Evolutionary conservation across 2,113 vertebrate genomes (phyloP).

Genomic region (Lycocorax pyrrhopterus): DNA sequence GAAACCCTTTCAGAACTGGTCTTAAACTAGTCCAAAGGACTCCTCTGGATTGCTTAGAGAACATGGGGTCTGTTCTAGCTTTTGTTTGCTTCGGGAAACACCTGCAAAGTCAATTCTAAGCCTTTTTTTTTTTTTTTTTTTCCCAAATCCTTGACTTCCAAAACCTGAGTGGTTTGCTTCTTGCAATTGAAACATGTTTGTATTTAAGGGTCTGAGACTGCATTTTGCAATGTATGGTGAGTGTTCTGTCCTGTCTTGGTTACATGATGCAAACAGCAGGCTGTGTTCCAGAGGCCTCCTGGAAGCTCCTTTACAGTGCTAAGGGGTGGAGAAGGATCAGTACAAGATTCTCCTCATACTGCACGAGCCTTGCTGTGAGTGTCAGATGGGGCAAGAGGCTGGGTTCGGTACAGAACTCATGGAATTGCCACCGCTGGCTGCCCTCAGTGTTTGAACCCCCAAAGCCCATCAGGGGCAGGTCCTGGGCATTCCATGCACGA

Average conservation of each 20-base stretch:
- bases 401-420: background rate
- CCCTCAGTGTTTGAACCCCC: background rate
- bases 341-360: rapidly evolving
- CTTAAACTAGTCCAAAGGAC: background rate
- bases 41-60: background rate
- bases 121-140: background rate
- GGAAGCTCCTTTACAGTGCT: background rate
- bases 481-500: rapidly evolving
- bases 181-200: background rate
- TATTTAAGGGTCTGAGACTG: background rate
- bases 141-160: background rate
- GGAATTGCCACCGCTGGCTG: background rate
- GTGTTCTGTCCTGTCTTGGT: background rate
- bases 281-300: background rate
- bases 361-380: background rate
- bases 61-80: background rate
- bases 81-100: slow-evolving; percentile 8
- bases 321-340: background rate
- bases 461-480: background rate
- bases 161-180: background rate
- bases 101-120: background rate
- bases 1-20: background rate
- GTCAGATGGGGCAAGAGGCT: background rate
- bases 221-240: background rate
- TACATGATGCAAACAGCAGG: background rate